A percentile compares a stretch with the other conserved stretches of the same genome.
Evolutionary conservation across 2,888 invertebrate genomes (phyloP).

Genomic region (Macaria notata): DNA sequence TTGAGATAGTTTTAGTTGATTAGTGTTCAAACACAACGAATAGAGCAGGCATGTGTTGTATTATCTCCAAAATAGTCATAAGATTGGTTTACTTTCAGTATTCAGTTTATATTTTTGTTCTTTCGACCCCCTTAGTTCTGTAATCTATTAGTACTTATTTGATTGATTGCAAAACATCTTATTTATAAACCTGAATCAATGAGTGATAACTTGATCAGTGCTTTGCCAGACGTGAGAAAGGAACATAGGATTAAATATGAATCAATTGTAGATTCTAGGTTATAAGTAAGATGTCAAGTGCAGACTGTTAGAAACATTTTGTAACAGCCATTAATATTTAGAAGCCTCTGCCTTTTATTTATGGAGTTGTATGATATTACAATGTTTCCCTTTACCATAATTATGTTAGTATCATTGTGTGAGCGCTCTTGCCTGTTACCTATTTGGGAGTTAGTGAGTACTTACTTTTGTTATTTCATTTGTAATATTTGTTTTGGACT

Average conservation of each 20-base stretch:
- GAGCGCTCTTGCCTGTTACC: constrained; percentile 70
- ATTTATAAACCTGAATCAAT: too few relatives aligned
- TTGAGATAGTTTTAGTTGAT: constrained; percentile 41
- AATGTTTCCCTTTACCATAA: constrained; percentile 34
- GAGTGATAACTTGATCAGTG: too few relatives aligned
- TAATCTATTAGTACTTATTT: constrained; percentile 32
- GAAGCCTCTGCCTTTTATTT: constrained; percentile 56
- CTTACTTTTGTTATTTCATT: constrained; percentile 49
- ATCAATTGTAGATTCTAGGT: too few relatives aligned
- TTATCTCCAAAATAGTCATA: constrained; percentile 59
- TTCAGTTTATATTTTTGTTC: constrained; percentile 49
- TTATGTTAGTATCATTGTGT: constrained; percentile 39
- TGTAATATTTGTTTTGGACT: constrained; percentile 41
- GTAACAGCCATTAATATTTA: constrained; percentile 45
- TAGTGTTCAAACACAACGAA: constrained; percentile 71
- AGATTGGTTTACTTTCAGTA: constrained; percentile 63
- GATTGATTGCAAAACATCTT: too few relatives aligned
- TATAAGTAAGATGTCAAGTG: too few relatives aligned
- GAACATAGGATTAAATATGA: too few relatives aligned
- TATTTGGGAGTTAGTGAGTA: constrained; percentile 52
- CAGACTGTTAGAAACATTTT: constrained; percentile 36
- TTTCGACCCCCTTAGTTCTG: constrained; percentile 30
- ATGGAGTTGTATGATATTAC: constrained; percentile 35
- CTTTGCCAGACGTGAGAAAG: too few relatives aligned
- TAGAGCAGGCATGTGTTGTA: constrained; percentile 57